Base-by-base conservation (phyloP, 1,140 invertebrate genomes). In the Paracyclopina nana region DNA sequence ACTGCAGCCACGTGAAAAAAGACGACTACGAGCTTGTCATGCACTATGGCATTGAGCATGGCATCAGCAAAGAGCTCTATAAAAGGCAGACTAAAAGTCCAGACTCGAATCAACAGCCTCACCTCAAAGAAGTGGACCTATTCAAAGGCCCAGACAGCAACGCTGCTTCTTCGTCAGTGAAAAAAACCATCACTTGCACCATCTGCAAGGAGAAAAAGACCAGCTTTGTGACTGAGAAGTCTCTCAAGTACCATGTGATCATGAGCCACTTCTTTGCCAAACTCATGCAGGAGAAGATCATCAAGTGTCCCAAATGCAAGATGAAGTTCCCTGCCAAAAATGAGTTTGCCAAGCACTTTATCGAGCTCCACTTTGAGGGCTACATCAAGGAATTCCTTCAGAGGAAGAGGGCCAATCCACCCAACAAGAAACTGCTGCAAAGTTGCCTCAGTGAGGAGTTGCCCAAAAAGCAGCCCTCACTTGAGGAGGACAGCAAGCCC, bases 21-120 rank as follows among this genome's bases (percentile, higher is more conserved):
- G 43, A 43, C 28, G 9, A 22, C n/a, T 41, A 52, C 18, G 24
- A 14, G 12, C 50, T 52, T 3, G 25, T 52, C 38, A 30, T 52
- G 11, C 50, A 52, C 26, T 52, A 52, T 29, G 50, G 50, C 2
- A 14, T 14, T 45, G 34, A 52, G 20, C 50, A 52, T 26, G 43
- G 43, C 16, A 16, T 46, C 18, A 46, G 31, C 14, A 46, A 43
- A 22, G 40, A 46, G 12, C 38, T 52, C 6, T 52, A 52, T 38
- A 48, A 48, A 22, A 38, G 34, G 34, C 34, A 38, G 20, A 20
- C 34, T 38, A 20, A 3, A 38, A 38, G 20, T 38, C 34, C 2
- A 38, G 3, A n/a, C 34, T 16, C 34, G 3, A 38, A 3, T n/a
- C 8, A n/a, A 9, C 14, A 38, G 34, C 8, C 29, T 9, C 29